Conservation (phyloP, 2,113 vertebrate genomes). For the Peromyscus maniculatus region DNA sequence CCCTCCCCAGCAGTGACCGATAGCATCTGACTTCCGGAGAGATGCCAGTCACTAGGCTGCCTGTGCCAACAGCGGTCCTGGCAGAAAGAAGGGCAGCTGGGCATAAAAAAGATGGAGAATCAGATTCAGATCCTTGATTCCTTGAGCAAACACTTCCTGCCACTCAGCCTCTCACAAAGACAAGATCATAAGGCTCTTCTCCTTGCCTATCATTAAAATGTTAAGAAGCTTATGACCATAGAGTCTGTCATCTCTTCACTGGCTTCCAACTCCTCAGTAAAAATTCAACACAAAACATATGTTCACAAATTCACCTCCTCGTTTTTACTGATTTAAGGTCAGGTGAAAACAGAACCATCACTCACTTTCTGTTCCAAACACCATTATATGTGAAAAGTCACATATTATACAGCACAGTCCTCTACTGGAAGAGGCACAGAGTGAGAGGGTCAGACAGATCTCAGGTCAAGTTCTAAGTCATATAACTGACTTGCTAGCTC, state of each 20-base stretch:
- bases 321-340: neutral
- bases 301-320: neutral
- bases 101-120: neutral
- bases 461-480: neutral
- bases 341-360: neutral
- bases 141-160: neutral
- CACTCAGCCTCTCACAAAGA: neutral
- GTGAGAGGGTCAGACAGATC: neutral
- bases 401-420: neutral
- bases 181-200: neutral
- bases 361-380: neutral
- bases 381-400: neutral
- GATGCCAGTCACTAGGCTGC: neutral
- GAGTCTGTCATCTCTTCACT: neutral
- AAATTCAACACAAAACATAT: neutral
- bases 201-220: neutral
- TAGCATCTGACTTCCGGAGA: neutral
- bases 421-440: neutral
- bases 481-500: neutral
- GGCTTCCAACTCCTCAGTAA: neutral
- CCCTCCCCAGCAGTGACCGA: neutral
- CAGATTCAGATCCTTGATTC: neutral
- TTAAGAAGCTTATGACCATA: neutral
- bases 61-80: neutral
- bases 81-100: neutral